phyloP scores from a whole-genome alignment of 2,113 vertebrate genomes.

The Lophura nycthemera region DNA sequence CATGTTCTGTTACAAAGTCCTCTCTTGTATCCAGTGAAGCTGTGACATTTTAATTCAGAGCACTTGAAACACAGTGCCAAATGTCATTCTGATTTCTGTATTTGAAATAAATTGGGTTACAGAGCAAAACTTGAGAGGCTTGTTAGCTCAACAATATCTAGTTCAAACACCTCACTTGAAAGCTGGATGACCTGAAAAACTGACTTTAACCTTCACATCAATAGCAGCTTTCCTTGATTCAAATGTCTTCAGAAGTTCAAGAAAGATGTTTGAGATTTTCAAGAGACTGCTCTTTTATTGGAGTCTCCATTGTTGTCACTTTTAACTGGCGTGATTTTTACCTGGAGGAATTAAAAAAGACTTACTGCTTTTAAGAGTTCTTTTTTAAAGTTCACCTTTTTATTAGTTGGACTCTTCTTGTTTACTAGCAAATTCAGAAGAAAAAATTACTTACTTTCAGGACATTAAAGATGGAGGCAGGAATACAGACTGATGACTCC shows the following conservation, averaged over 20 bases:
- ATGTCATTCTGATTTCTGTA: neutral
- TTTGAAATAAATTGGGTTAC: slow-evolving; percentile 1
- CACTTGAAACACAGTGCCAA: neutral
- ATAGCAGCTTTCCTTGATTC: neutral
- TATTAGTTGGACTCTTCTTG: neutral
- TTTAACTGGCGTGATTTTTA: neutral
- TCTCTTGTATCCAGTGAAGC: neutral
- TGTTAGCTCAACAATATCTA: neutral
- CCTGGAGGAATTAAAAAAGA: neutral
- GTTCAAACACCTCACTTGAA: neutral
- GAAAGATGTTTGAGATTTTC: neutral
- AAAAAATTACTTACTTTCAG: neutral
- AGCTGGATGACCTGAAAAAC: neutral
- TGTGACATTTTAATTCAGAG: neutral
- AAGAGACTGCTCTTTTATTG: neutral
- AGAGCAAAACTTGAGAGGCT: neutral
- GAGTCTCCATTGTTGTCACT: neutral
- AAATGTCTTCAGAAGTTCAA: neutral
- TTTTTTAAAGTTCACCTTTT: neutral
- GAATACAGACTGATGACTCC: neutral
- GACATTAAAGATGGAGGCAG: neutral
- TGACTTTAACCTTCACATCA: neutral
- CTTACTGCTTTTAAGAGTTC: neutral
- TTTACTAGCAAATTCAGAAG: neutral
- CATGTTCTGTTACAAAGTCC: neutral